phyloP scores from a whole-genome alignment of 1,140 invertebrate genomes.

The Drosophila prosaltans region DNA sequence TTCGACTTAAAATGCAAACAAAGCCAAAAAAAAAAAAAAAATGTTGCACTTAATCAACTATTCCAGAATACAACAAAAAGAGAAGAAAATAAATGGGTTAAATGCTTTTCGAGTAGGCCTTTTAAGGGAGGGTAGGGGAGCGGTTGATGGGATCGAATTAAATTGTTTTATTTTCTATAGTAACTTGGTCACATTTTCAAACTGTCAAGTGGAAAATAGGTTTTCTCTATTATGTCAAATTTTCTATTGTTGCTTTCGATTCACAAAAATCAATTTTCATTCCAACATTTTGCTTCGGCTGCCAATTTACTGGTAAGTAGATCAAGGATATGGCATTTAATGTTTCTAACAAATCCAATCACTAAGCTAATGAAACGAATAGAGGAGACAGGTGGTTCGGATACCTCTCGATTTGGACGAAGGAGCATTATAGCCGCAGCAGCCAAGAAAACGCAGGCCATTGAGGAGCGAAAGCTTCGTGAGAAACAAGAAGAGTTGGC shows the following conservation, averaged over 20 bases:
- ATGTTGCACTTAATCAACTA: conserved; percentile 74
- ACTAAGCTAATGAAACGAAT: background rate
- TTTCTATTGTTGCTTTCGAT: background rate
- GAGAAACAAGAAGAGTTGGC: background rate
- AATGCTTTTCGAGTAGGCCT: conserved; percentile 40
- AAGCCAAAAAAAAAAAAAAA: conserved; percentile 63
- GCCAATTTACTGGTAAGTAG: too few species aligned
- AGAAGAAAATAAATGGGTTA: background rate
- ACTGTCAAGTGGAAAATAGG: too few species aligned
- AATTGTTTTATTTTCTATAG: conserved; percentile 72
- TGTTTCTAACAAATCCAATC: too few species aligned
- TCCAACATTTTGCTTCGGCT: background rate
- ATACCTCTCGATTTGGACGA: background rate
- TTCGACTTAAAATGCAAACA: conserved; percentile 53
- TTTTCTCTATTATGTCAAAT: background rate
- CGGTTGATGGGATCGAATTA: conserved; percentile 8
- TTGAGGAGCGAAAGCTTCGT: background rate
- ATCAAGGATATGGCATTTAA: too few species aligned
- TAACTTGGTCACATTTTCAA: conserved; percentile 39
- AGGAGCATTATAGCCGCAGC: background rate
- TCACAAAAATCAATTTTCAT: background rate
- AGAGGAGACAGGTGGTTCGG: background rate
- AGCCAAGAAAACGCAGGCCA: background rate
- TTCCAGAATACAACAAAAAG: conserved; percentile 2
- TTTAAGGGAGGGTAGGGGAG: background rate